phyloP scores from a whole-genome alignment of 1,140 invertebrate genomes.

The Papilio machaon region DNA sequence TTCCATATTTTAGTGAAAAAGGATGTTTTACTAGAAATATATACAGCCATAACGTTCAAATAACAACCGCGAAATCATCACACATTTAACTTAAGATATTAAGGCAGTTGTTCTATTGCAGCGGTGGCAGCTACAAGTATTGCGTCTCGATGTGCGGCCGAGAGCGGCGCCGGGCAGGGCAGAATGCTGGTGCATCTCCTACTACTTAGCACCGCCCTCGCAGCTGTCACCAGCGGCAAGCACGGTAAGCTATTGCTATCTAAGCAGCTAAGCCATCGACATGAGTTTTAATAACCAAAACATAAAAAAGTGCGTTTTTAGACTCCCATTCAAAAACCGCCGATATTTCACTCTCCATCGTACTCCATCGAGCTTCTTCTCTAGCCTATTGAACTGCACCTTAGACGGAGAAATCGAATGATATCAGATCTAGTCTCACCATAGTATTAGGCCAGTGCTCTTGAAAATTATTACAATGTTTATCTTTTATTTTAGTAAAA shows the following conservation, averaged over 20 bases:
- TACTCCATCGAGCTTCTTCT: too few relatives aligned
- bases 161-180: conserved; percentile 52
- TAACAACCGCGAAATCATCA: not conserved
- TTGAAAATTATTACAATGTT: not conserved
- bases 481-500: not conserved
- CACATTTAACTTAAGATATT: conserved; percentile 3
- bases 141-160: conserved; percentile 67
- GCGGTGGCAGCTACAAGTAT: conserved; percentile 47
- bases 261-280: not conserved
- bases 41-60: too few relatives aligned
- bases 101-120: conserved; percentile 54
- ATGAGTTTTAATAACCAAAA: too few relatives aligned
- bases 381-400: too few relatives aligned
- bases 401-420: too few relatives aligned
- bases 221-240: conserved; percentile 73
- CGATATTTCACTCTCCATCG: too few relatives aligned
- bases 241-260: conserved; percentile 59
- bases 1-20: too few relatives aligned
- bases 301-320: too few relatives aligned
- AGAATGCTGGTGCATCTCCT: conserved; percentile 76
- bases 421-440: too few relatives aligned
- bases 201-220: conserved; percentile 75
- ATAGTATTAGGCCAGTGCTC: too few relatives aligned
- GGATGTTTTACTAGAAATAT: too few relatives aligned
- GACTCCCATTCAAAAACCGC: too few relatives aligned